Base-by-base conservation (phyloP, 2,113 vertebrate genomes). In the Numida meleagris region DNA sequence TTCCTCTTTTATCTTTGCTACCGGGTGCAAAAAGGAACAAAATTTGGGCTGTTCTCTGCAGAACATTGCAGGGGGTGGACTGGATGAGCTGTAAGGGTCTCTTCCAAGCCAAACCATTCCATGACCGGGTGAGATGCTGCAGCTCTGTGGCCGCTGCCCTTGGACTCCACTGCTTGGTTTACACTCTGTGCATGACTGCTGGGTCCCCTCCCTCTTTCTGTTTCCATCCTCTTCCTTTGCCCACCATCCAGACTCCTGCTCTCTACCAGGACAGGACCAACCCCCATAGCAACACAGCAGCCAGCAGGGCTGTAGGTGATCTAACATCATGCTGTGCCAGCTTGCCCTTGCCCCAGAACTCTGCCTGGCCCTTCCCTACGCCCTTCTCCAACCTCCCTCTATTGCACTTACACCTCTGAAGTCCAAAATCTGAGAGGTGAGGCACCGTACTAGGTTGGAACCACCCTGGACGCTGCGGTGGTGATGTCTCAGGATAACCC, bases 1-100 rank as follows among this genome's bases (percentile, higher is more conserved):
- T 27, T 96, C 91, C 85, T 43, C 89, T 90, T 95, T 79, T 23
- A 62, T 80, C 59, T 84, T 45, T 53, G 74, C 65, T 33, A 1
- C 70, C 40, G 71, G 78, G 25, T 58, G 93, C 85, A 95, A 88
- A 88, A 57, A 29, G 66, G 63, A 88, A 34, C 63, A 27, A 11
- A 79, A 33, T 4, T 6, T 4, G 17, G 84, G 63, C 85, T 45
- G 85, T 48, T 53, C 84, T 10, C 70, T 43, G 66, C 3, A 9
- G 84, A 89, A 85, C 85, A 2, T 16, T 53, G 51, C 25, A 53
- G 25, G 51, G 51, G 27, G 12, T 24, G 48, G 48, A 24, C 21
- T 48, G 12, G 20, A 48, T 14, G 50, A 51, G 24, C 50, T 14
- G 8, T 15, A 29, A 53, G 27, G 50, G 25, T 53, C 51, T 53